These are phyloP conservation scores for Apamea crenata DNA, from an alignment of 2,888 invertebrate species.

Conservation along the genomic window DNA sequence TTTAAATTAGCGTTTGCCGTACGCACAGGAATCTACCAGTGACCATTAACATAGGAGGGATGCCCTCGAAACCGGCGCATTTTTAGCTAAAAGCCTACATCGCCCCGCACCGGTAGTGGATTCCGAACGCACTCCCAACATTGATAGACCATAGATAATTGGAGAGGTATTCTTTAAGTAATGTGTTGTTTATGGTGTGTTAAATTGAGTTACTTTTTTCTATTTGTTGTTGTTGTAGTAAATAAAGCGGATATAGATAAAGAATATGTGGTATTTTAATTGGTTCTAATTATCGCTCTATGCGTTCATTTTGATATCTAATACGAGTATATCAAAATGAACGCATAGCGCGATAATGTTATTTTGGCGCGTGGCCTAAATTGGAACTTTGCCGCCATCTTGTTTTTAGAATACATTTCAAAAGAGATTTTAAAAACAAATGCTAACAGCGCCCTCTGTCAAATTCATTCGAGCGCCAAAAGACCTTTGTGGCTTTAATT, in stretches of 20 bases:
- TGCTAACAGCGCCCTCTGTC: not conserved
- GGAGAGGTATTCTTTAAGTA: slow-evolving; percentile 62
- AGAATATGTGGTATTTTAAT: slow-evolving; percentile 3
- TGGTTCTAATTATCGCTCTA: not conserved
- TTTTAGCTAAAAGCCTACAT: slow-evolving; percentile 80
- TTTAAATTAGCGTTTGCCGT: slow-evolving; percentile 84
- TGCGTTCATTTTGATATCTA: no score
- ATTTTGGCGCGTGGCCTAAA: not conserved
- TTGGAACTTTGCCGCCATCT: not conserved
- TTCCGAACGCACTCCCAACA: slow-evolving; percentile 63
- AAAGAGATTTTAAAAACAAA: not conserved
- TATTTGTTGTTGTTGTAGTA: not conserved
- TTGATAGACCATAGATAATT: slow-evolving; percentile 73
- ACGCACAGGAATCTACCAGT: slow-evolving; percentile 77
- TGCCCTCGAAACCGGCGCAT: slow-evolving; percentile 73
- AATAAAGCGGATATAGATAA: not conserved
- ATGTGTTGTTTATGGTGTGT: slow-evolving; percentile 62
- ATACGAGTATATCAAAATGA: no score
- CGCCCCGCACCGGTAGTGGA: slow-evolving; percentile 60
- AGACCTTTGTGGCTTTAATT: not conserved
- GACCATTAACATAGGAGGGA: slow-evolving; percentile 85
- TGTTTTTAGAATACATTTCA: not conserved
- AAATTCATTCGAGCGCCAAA: not conserved
- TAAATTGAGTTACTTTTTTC: slow-evolving; percentile 59
- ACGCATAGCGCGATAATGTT: not conserved